A percentile compares a stretch with the other conserved stretches of the same genome.
phyloP scores from a whole-genome alignment of 2,113 vertebrate species.

The Fukomys damarensis region DNA sequence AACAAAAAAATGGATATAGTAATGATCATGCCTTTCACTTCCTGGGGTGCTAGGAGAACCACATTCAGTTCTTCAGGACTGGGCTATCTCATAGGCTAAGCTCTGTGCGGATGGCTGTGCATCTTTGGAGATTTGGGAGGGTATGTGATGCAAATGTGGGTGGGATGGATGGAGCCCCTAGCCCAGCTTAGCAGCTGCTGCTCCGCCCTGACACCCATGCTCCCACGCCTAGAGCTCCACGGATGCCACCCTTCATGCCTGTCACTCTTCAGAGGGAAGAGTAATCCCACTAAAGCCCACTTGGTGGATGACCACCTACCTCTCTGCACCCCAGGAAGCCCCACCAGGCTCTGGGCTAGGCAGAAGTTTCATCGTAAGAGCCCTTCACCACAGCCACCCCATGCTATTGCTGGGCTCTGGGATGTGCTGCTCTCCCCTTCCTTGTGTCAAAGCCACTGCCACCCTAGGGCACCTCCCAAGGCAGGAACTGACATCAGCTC shows the following conservation, averaged over 20 bases:
- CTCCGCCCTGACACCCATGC: fast-evolving
- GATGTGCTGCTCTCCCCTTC: fast-evolving
- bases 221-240: fast-evolving
- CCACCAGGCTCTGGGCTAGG: neutral
- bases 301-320: too few relatives aligned
- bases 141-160: neutral
- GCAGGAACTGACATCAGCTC: neutral
- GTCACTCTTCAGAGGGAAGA: neutral
- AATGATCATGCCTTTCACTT: neutral
- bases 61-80: neutral
- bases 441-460: neutral
- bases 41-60: neutral
- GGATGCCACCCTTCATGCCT: neutral
- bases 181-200: neutral
- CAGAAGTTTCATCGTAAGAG: too few relatives aligned
- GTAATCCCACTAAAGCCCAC: too few relatives aligned
- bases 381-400: neutral
- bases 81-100: neutral
- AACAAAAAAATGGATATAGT: neutral
- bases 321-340: neutral
- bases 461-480: neutral
- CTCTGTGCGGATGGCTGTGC: neutral
- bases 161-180: neutral
- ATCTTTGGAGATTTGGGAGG: neutral
- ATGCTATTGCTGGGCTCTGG: fast-evolving